phyloP scores from a whole-genome alignment of 2,113 vertebrate species.

The Spermophilus dauricus region DNA sequence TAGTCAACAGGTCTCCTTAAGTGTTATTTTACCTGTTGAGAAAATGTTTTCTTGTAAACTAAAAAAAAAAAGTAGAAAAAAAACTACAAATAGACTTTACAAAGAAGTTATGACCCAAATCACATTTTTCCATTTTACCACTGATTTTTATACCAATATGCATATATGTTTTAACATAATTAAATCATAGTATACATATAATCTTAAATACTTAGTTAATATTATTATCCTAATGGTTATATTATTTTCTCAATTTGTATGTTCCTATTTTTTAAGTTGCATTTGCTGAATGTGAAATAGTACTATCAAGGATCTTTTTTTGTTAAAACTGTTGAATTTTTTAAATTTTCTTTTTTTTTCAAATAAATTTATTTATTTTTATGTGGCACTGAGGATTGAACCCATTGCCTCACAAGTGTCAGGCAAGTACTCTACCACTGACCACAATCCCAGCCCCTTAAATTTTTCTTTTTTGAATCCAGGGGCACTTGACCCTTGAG shows the following conservation, averaged over 20 bases:
- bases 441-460: too few relatives aligned
- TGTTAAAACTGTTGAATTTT: neutral
- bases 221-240: neutral
- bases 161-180: neutral
- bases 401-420: too few relatives aligned
- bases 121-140: neutral
- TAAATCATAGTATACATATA: neutral
- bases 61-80: neutral
- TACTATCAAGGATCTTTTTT: neutral
- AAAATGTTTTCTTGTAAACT: neutral
- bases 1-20: neutral
- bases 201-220: slow-evolving; percentile 33
- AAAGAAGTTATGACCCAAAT: neutral
- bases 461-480: neutral
- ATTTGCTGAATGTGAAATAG: neutral
- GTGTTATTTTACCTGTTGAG: neutral
- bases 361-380: too few relatives aligned
- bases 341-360: neutral
- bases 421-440: too few relatives aligned
- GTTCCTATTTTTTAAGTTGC: neutral
- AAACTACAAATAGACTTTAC: slow-evolving; percentile 7
- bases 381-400: too few relatives aligned
- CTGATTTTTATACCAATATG: neutral
- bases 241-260: slow-evolving; percentile 6
- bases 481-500: too few relatives aligned